Evolutionary conservation across 2,888 invertebrate species (phyloP), one percentile per base, ranked within the genome.

Genomic region (Anthoptus insignis): DNA sequence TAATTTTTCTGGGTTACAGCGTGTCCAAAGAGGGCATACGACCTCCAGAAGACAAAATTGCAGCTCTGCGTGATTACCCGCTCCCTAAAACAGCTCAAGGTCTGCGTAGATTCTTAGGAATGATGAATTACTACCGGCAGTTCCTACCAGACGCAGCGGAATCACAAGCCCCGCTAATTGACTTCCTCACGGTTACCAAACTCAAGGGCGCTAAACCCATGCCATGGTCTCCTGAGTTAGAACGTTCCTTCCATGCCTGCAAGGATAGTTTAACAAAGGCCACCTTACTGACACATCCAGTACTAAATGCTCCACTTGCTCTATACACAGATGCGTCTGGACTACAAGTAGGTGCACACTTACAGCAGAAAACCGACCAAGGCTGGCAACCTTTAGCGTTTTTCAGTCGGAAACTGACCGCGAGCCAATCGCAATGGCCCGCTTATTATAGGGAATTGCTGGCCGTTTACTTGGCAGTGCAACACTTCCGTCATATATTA

Each of bases 1-100:
- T 80, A 2, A 63, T 61, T 2, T 81, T 77, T 56, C 65, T 79
- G 7, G 79, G 79, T 2, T 73, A 75, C 29, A 4, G 8, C 16
- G 16, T 24, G 5, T 16, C 8, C n/a, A 1, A 2, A 5, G 29
- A 13, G 3, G 45, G 45, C n/a, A 73, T 68, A 0, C n/a, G 59
- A 2, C 66, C 71, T 7, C 66, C 66, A 2, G 21, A 14, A 9
- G 64, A 66, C 2, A 22, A 65, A 16, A 53, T 69, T 0, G 3
- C 61, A 39, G 61, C 66, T n/a, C 16, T 70, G 1, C 24, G 8
- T 11, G 52, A 64, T n/a, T 73, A 53, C 14, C 66, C 67, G 0
- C 14, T 42, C 0, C 70, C 70, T 0, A 65, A 70, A 34, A 50
- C 76, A 6, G 75, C 79, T 54, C 22, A 76, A 45, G 65, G 78